A percentile compares a stretch with the other conserved stretches of the same genome.
Conservation (phyloP, 2,888 invertebrate genomes). For the Melanotus villosus region DNA sequence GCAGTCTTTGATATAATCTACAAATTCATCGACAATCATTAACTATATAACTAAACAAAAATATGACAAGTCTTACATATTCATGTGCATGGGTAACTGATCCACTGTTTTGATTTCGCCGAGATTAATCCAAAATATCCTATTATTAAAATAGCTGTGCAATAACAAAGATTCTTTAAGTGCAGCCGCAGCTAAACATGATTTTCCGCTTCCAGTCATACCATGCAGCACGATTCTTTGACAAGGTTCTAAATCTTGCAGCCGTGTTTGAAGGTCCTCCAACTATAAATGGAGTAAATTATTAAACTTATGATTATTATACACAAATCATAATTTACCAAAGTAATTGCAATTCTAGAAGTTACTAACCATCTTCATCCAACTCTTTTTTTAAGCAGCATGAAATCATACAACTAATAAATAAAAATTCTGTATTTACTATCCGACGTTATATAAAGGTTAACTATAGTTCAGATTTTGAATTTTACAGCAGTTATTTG, state of each 20-base stretch:
- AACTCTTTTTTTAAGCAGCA: conserved; percentile 45
- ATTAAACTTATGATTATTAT: conserved; percentile 2
- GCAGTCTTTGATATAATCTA: conserved; percentile 38
- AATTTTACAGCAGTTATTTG: no score
- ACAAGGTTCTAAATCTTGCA: conserved; percentile 70
- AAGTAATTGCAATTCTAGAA: background rate
- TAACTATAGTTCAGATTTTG: no score
- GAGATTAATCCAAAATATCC: conserved; percentile 74
- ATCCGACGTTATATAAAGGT: no score
- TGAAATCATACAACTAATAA: conserved; percentile 21
- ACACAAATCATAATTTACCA: conserved; percentile 8
- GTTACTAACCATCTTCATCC: conserved; percentile 51
- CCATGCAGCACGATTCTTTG: conserved; percentile 78
- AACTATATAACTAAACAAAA: no score
- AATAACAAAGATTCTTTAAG: conserved; percentile 71
- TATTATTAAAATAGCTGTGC: conserved; percentile 70
- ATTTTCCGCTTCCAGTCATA: conserved; percentile 84
- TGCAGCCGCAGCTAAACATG: conserved; percentile 75
- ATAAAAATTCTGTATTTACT: conserved; percentile 10
- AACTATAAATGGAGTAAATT: conserved; percentile 67
- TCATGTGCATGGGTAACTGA: conserved; percentile 48
- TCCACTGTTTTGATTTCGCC: conserved; percentile 64
- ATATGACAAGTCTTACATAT: conserved; percentile 33
- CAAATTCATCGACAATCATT: no score
- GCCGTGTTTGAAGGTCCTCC: conserved; percentile 67